Conservation (phyloP, 2,113 vertebrate species). For the Phalacrocorax pelagicus region DNA sequence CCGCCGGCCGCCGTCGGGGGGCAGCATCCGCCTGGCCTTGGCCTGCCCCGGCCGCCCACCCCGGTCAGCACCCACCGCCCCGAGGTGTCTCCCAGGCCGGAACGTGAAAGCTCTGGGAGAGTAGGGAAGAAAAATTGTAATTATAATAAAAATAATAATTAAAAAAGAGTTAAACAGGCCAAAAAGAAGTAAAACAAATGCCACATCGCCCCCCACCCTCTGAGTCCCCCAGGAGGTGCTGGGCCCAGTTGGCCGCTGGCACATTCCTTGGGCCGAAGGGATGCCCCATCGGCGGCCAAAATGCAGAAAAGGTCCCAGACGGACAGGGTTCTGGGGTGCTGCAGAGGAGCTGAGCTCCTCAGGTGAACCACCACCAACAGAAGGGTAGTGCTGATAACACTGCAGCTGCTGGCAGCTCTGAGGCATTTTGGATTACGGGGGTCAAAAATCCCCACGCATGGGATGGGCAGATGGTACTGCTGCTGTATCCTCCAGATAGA, state of each 20-base stretch:
- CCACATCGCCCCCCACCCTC: neutral
- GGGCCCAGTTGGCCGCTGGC: neutral
- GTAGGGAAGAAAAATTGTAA: neutral
- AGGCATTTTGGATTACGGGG: neutral
- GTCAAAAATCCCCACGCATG: neutral
- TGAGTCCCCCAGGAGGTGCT: neutral
- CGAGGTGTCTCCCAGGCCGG: conserved; percentile 12
- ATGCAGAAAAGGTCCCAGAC: fast-evolving
- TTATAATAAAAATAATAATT: too few species aligned
- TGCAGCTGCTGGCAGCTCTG: neutral
- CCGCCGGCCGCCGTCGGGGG: conserved; percentile 53
- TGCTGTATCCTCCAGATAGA: neutral
- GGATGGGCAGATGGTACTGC: neutral
- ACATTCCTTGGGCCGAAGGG: neutral
- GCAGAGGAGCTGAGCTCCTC: neutral
- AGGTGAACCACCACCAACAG: neutral
- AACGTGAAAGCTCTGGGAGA: conserved; percentile 10
- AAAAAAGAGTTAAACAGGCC: conserved; percentile 3
- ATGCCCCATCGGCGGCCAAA: neutral
- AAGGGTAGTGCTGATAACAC: neutral
- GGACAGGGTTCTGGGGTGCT: neutral
- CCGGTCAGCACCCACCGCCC: conserved; percentile 26
- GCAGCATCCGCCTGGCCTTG: conserved; percentile 60
- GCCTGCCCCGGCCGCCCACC: neutral
- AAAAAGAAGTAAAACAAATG: neutral